Percentiles rank a stretch among this genome's conserved stretches.
phyloP scores from a whole-genome alignment of 2,888 invertebrate species.

The Acleris emargana region DNA sequence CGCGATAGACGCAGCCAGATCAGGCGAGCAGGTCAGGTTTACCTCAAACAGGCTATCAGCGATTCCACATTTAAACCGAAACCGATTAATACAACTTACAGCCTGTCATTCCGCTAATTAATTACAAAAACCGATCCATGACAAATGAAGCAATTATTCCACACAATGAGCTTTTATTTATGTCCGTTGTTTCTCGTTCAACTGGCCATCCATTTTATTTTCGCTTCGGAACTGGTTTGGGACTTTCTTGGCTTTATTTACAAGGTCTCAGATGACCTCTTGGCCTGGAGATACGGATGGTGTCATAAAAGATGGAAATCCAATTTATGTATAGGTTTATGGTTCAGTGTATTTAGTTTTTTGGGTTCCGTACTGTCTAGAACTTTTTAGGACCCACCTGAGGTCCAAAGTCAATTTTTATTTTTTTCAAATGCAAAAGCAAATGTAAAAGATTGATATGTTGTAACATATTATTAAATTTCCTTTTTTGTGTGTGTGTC shows the following conservation, averaged over 20 bases:
- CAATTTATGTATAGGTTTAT: background rate
- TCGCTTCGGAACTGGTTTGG: slow-evolving; percentile 24
- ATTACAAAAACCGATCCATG: slow-evolving; percentile 13
- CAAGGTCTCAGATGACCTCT: slow-evolving; percentile 10
- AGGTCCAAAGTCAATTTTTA: too few species aligned
- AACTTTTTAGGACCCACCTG: too few species aligned
- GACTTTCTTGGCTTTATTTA: slow-evolving; percentile 29
- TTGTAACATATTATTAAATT: too few species aligned
- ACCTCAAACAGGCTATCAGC: background rate
- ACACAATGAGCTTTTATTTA: slow-evolving; percentile 31
- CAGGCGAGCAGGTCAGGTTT: background rate
- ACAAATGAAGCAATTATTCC: slow-evolving; percentile 32
- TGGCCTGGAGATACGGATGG: background rate
- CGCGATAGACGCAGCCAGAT: too few species aligned
- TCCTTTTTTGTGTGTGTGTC: too few species aligned
- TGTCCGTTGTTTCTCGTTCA: slow-evolving; percentile 17
- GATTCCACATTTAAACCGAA: slow-evolving; percentile 1
- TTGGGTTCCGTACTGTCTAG: too few species aligned
- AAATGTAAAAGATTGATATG: too few species aligned
- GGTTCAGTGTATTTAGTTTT: background rate
- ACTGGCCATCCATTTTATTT: slow-evolving; percentile 30
- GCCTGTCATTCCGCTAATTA: slow-evolving; percentile 26
- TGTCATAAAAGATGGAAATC: background rate
- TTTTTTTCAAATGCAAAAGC: too few species aligned
- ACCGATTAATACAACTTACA: slow-evolving; percentile 20